Percentiles rank a stretch among this genome's conserved stretches.
Evolutionary conservation across 2,113 vertebrate species (phyloP).

Genomic region (Bambusicola thoracicus): DNA sequence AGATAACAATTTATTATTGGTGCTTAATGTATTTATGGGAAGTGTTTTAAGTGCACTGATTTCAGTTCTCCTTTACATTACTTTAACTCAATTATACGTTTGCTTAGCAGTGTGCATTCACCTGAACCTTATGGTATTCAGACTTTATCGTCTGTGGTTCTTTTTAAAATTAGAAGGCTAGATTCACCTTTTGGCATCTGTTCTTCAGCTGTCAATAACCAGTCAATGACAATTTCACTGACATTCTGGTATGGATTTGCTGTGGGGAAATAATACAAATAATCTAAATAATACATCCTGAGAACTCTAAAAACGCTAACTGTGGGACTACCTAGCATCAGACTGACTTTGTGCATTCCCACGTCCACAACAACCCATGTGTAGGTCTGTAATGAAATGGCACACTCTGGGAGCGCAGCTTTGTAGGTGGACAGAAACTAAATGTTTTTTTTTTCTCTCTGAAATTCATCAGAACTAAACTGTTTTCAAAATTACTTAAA

Average conservation of each 20-base stretch:
- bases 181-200: background rate
- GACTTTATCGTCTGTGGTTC: background rate
- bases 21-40: background rate
- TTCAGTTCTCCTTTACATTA: background rate
- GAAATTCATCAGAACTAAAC: background rate
- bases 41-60: background rate
- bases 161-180: background rate
- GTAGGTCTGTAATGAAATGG: background rate
- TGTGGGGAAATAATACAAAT: background rate
- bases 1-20: background rate
- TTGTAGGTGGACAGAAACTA: background rate
- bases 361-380: background rate
- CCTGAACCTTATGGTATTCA: background rate
- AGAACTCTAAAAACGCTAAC: background rate
- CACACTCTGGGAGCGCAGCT: background rate
- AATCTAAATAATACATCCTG: background rate
- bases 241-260: background rate
- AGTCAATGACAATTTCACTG: background rate
- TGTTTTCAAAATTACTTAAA: background rate
- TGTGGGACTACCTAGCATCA: background rate
- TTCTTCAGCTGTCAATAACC: background rate
- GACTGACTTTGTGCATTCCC: background rate
- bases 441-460: background rate
- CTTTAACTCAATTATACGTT: background rate
- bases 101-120: background rate